Evolutionary conservation across 2,113 vertebrate species (phyloP).

Genomic region (Cryptomyrus ogoouensis): DNA sequence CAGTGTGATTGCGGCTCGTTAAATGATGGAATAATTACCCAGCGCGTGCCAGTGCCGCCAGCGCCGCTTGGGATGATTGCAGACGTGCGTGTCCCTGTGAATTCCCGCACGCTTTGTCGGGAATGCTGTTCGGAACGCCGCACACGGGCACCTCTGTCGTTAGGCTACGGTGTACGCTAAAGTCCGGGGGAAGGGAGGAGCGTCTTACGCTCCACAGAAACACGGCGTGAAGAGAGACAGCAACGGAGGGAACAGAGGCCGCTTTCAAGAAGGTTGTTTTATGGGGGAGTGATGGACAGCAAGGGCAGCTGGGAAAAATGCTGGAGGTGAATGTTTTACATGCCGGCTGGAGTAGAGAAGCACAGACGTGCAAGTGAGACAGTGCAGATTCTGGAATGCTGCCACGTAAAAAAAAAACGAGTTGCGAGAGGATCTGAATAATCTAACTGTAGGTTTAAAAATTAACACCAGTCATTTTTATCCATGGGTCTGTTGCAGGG

Average conservation of each 20-base stretch:
- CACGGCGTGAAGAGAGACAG: background rate
- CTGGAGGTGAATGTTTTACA: background rate
- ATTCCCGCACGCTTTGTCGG: conserved; percentile 46
- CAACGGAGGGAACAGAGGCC: background rate
- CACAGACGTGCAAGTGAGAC: background rate
- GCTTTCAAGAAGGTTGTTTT: background rate
- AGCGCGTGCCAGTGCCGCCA: conserved; percentile 38
- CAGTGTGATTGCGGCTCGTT: conserved; percentile 44
- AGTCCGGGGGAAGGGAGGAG: background rate
- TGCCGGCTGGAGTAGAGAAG: background rate
- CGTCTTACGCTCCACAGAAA: background rate
- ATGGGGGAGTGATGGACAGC: background rate
- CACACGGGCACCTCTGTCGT: conserved; percentile 31
- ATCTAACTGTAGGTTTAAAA: background rate
- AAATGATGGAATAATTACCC: conserved; percentile 65
- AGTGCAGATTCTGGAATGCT: background rate
- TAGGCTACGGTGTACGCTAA: background rate
- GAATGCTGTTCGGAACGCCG: conserved; percentile 37
- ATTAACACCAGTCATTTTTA: background rate
- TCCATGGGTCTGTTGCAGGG: background rate
- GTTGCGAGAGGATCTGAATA: background rate
- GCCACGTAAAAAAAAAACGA: background rate
- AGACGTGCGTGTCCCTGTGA: conserved; percentile 50
- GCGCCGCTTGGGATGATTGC: conserved; percentile 44
- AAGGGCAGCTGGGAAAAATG: background rate